Conservation (phyloP, 2,888 invertebrate genomes). For the Perithous albicinctus region DNA sequence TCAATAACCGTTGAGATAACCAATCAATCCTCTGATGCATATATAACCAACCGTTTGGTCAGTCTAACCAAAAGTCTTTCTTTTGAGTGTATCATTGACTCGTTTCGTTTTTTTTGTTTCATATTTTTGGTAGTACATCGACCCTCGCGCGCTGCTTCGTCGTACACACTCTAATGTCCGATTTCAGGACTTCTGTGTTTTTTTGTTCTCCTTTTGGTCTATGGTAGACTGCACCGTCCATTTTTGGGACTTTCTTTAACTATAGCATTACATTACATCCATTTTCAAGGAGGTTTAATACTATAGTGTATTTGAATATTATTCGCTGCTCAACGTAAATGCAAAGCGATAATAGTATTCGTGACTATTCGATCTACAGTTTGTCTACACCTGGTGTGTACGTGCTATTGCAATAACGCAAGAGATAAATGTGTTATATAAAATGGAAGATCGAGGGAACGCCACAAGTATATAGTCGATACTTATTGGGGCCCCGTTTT, state of each 20-base stretch:
- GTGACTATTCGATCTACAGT: constrained; percentile 20
- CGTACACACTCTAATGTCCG: constrained; percentile 16
- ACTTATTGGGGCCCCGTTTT: constrained; percentile 82
- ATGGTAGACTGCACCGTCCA: background rate
- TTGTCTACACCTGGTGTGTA: constrained; percentile 5
- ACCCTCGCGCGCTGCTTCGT: constrained; percentile 10
- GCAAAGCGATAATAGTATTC: background rate
- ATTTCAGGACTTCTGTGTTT: constrained; percentile 35
- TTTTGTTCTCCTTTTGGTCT: constrained; percentile 9
- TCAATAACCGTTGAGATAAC: too few relatives aligned
- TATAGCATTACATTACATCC: constrained; percentile 24
- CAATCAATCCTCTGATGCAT: too few relatives aligned
- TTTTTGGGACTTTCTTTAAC: constrained; percentile 5
- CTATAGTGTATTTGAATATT: constrained; percentile 8
- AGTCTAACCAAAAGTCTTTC: too few relatives aligned
- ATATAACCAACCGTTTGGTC: too few relatives aligned
- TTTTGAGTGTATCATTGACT: constrained; percentile 56
- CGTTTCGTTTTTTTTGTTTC: constrained; percentile 34
- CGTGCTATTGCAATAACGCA: constrained; percentile 24
- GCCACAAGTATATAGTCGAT: constrained; percentile 72
- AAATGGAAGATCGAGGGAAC: constrained; percentile 68
- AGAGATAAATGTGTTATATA: constrained; percentile 24
- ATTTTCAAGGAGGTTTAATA: constrained; percentile 14
- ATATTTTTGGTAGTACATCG: constrained; percentile 60
- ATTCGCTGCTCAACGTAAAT: constrained; percentile 22